A percentile compares a stretch with the other conserved stretches of the same genome.
phyloP scores from a whole-genome alignment of 1,140 invertebrate genomes.

The Ericerus pela region DNA sequence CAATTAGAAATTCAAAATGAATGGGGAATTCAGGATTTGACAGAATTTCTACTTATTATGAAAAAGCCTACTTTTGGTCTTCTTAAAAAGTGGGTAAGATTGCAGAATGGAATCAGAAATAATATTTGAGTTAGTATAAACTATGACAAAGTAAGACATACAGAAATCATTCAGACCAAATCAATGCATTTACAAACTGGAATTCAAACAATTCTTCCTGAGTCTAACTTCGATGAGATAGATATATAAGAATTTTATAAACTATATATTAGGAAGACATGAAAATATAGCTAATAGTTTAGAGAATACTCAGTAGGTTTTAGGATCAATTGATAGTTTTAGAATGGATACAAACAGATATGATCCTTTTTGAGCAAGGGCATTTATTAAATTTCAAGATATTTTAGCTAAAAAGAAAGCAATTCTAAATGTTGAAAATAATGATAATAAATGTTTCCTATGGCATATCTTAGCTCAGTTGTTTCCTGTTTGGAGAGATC shows the following conservation, averaged over 20 bases:
- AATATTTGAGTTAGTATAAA: not conserved
- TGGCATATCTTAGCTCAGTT: not conserved
- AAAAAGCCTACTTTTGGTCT: not conserved
- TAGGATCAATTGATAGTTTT: too few relatives aligned
- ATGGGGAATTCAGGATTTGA: not conserved
- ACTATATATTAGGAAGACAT: not conserved
- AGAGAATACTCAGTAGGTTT: not conserved
- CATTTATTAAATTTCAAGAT: not conserved
- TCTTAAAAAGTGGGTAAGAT: not conserved
- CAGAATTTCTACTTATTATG: not conserved
- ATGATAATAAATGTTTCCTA: not conserved
- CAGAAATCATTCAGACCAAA: not conserved
- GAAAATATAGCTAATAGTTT: not conserved
- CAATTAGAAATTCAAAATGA: not conserved
- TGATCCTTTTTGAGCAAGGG: not conserved
- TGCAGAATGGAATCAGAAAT: not conserved
- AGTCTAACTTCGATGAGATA: not conserved
- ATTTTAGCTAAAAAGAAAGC: not conserved
- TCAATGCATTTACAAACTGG: not conserved
- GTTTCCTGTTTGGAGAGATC: not conserved
- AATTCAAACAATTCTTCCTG: not conserved
- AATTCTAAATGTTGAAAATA: not conserved
- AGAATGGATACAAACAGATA: too few relatives aligned
- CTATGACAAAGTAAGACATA: not conserved
- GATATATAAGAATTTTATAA: not conserved